These are phyloP conservation scores for Tachycineta bicolor DNA, from an alignment of 2,113 vertebrate species.

Conservation along the genomic window DNA sequence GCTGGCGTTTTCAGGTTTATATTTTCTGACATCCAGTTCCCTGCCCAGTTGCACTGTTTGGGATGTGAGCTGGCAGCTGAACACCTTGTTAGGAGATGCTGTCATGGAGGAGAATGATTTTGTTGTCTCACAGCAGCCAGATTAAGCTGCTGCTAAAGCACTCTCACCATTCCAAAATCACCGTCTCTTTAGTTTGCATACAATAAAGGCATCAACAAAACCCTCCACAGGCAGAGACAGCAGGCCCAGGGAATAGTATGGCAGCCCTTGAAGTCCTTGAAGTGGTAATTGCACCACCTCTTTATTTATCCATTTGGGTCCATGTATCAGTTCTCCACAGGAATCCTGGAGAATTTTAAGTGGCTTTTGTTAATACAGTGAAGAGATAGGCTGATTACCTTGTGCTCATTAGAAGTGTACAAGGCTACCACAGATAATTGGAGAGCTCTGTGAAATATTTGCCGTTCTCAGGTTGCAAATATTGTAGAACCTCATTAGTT, in stretches of 20 bases:
- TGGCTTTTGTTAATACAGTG: constrained; percentile 19
- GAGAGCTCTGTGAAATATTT: constrained; percentile 49
- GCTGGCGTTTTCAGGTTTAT: background rate
- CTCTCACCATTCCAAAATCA: background rate
- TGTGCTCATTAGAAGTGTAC: constrained; percentile 21
- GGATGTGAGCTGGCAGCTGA: background rate
- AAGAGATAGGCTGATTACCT: constrained; percentile 36
- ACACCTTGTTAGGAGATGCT: background rate
- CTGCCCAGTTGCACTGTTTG: background rate
- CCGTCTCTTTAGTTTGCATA: background rate
- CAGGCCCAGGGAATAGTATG: background rate
- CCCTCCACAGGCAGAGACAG: background rate
- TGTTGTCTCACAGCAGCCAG: background rate
- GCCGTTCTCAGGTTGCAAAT: constrained; percentile 36
- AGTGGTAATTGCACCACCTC: background rate
- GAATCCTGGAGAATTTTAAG: constrained; percentile 50
- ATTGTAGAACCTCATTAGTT: constrained; percentile 10
- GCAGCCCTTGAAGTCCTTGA: background rate
- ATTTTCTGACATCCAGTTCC: background rate
- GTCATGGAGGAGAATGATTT: background rate
- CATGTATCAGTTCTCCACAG: constrained; percentile 7
- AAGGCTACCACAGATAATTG: constrained; percentile 49
- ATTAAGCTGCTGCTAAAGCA: background rate
- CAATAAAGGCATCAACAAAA: background rate
- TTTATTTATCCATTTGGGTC: constrained; percentile 38